Evolutionary conservation across 2,888 invertebrate genomes (phyloP).

Genomic region (Spodoptera picta): DNA sequence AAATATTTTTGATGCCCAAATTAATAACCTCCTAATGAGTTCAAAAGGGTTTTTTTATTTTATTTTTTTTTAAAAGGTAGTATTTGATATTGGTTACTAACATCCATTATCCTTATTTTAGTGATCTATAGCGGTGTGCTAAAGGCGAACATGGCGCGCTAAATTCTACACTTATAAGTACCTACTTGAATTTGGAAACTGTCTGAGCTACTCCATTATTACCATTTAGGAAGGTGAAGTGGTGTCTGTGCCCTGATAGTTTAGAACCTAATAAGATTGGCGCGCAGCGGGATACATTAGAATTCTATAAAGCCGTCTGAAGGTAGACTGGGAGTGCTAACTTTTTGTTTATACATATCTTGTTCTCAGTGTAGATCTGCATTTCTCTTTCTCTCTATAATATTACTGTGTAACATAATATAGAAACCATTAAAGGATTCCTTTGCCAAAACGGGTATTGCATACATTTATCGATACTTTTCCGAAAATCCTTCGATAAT

Average conservation of each 20-base stretch:
- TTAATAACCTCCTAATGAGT: no score
- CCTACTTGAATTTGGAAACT: slow-evolving; percentile 26
- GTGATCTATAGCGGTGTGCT: no score
- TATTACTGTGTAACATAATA: no score
- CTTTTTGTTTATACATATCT: no score
- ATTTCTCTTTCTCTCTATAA: no score
- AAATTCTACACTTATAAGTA: slow-evolving; percentile 1
- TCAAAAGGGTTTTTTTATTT: no score
- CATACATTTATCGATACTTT: background rate
- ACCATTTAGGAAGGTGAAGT: slow-evolving; percentile 20
- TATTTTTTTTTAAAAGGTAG: no score
- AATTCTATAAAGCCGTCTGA: background rate
- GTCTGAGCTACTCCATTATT: slow-evolving; percentile 28
- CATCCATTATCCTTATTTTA: no score
- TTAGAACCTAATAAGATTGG: slow-evolving; percentile 25
- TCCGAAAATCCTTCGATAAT: slow-evolving; percentile 18
- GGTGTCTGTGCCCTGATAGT: slow-evolving; percentile 4
- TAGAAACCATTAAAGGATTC: background rate
- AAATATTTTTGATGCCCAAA: no score
- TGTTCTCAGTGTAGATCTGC: no score
- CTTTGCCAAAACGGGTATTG: background rate
- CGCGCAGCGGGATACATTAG: background rate
- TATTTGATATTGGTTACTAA: no score
- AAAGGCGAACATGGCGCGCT: background rate
- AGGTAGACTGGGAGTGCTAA: background rate